Base-by-base conservation (phyloP, 2,113 vertebrate species). In the Scomber colias region DNA sequence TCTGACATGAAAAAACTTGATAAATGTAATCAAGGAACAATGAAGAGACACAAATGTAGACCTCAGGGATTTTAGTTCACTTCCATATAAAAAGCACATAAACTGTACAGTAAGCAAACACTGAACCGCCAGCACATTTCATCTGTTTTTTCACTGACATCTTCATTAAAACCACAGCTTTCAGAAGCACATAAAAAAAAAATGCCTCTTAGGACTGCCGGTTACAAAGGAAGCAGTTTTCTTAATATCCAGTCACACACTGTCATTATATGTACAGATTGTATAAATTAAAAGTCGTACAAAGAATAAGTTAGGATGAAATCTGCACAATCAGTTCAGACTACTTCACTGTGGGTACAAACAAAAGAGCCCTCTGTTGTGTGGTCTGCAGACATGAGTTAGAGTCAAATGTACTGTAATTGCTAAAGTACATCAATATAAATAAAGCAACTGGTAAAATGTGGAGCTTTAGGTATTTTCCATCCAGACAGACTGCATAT, bases 251-350 rank as follows among this genome's bases (percentile, higher is more conserved):
- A 66, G 16, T 71, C 78, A 13, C 71, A 68, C 66, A 72, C 64
- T 61, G 49, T 59, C 67, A 73, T 61, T 45, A 72, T 68, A 71
- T 63, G 60, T 48, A 79, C 81, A 86, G 53, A 66, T 19, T 24
- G 67, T 83, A 86, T 91, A 91, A 92, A 91, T 92, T 82, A 82
- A 74, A 27, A 59, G 67, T 67, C 62, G 48, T 69, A 82, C 81
- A 62, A 72, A 57, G 45, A 88, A 90, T 90, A 91, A 90, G 82
- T 91, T 86, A 87, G 40, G 35, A 73, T 56, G 53, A 77, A 65
- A 44, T 83, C 75, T 85, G 75, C 51, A 75, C 70, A 73, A 48
- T 81, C 40, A 49, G 13, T 49, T 51, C 77, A 48, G 46, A 67
- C 24, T 72, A 62, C 59, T 27, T 40, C 35, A 40, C 35, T 40